Base-by-base conservation (phyloP, 2,888 invertebrate genomes). In the Conchocele bisecta region DNA sequence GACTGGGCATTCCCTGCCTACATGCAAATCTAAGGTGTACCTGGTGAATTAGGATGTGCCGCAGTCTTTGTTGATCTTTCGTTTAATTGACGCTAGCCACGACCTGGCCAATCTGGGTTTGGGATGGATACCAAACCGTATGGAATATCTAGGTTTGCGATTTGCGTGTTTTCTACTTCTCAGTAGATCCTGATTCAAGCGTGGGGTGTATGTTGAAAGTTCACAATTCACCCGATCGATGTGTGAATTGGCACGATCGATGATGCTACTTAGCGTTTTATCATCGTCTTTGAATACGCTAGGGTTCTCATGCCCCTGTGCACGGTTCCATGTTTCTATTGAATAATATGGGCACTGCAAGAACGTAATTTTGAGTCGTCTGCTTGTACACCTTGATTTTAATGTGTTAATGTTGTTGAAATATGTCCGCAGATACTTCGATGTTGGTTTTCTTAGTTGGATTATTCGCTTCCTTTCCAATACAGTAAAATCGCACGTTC, bases 11-110 rank as follows among this genome's bases (percentile, higher is more conserved):
- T 48, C 48, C 48, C 48, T 24, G 48, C 48, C 48, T 3, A 28
- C 9, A 17, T 48, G 28, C 48, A 6, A n/a, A 11, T 13, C 20
- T n/a, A 5, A n/a, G 17, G 9, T 3, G 3, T 22, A 9, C n/a
- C 42, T 6, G 5, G 9, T 24, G 15, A 9, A 9, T 48, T 6
- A 22, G 9, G n/a, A 6, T 24, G 7, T n/a, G 3, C 13, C 35
- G 15, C 53, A 53, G 22, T 53, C 53, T 53, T 28, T 48, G 31
- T 48, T 28, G 11, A 48, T 28, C 28, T 48, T 48, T 15, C 48
- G 6, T 15, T 48, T 48, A 31, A 48, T 48, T 5, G 48, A 48
- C 6, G 29, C 26, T 15, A 48, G 26, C 48, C 48, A 48, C 17
- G 48, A 48, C 15, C 48, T 48, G 26, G 48, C 48, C 5, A 48